Conservation (phyloP, 2,888 invertebrate genomes). For the Alsophila aescularia region DNA sequence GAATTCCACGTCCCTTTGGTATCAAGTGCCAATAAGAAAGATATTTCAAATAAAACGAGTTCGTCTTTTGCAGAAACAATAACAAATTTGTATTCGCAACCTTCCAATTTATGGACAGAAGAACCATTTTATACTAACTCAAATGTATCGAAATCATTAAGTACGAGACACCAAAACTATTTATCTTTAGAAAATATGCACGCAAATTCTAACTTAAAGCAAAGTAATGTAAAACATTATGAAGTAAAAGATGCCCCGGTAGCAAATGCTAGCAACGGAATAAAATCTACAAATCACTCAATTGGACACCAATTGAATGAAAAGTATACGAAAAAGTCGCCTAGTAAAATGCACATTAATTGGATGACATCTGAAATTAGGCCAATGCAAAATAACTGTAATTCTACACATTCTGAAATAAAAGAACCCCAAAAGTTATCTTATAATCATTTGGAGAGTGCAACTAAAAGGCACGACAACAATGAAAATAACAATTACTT, state of each 20-base stretch:
- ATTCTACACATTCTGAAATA: constrained; percentile 51
- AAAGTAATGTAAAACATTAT: constrained; percentile 59
- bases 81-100: constrained; percentile 74
- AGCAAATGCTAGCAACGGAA: constrained; percentile 45
- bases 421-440: constrained; percentile 64
- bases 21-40: constrained; percentile 67
- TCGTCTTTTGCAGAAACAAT: constrained; percentile 72
- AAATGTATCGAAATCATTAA: constrained; percentile 60
- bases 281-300: constrained; percentile 56
- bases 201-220: constrained; percentile 53
- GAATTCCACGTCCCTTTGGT: constrained; percentile 77
- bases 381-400: constrained; percentile 69
- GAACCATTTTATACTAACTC: constrained; percentile 75
- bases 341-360: constrained; percentile 78
- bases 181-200: constrained; percentile 57
- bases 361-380: constrained; percentile 82
- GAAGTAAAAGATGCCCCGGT: constrained; percentile 59
- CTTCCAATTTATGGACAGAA: constrained; percentile 73
- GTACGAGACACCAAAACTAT: constrained; percentile 68
- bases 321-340: constrained; percentile 76
- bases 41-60: constrained; percentile 58
- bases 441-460: constrained; percentile 59
- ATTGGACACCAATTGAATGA: constrained; percentile 60
- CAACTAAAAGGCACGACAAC: constrained; percentile 65
- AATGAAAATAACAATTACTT: constrained; percentile 68